Conservation (phyloP, 2,113 vertebrate genomes). For the Rhineura floridana region DNA sequence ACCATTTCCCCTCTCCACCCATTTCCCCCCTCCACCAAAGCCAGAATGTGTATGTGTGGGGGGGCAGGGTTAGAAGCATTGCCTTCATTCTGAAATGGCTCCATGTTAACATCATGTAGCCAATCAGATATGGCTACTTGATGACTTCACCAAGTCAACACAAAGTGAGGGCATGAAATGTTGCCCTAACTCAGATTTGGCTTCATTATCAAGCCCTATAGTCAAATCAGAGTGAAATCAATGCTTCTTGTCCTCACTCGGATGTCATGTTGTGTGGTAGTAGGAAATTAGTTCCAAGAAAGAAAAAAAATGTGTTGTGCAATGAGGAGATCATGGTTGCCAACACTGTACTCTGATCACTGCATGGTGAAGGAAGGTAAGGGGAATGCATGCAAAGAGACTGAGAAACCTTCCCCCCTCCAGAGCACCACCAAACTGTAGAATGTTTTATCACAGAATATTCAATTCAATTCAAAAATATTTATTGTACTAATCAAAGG, state of each 20-base stretch:
- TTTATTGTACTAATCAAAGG: too few relatives aligned
- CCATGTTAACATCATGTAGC: neutral
- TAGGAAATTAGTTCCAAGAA: neutral
- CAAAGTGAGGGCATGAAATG: neutral
- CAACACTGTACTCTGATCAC: neutral
- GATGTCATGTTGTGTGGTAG: neutral
- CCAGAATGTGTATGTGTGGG: too few relatives aligned
- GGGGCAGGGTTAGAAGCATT: neutral
- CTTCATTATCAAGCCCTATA: neutral
- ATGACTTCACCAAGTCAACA: neutral
- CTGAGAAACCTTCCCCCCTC: neutral
- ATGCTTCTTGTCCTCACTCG: neutral
- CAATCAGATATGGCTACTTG: too few relatives aligned
- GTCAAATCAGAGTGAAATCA: neutral
- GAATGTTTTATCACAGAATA: too few relatives aligned
- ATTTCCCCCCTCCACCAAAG: neutral
- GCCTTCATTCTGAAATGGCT: neutral
- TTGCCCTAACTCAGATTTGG: neutral
- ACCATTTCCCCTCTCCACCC: neutral
- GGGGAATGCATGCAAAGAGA: too few relatives aligned
- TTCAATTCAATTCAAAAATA: too few relatives aligned
- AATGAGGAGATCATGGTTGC: too few relatives aligned
- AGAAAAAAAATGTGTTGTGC: neutral
- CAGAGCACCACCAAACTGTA: too few relatives aligned
- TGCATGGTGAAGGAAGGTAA: neutral